Evolutionary conservation across 2,797 vertebrate genomes (phyloP), one percentile per base, ranked within the genome.

Genomic region (Peromyscus eremicus): DNA sequence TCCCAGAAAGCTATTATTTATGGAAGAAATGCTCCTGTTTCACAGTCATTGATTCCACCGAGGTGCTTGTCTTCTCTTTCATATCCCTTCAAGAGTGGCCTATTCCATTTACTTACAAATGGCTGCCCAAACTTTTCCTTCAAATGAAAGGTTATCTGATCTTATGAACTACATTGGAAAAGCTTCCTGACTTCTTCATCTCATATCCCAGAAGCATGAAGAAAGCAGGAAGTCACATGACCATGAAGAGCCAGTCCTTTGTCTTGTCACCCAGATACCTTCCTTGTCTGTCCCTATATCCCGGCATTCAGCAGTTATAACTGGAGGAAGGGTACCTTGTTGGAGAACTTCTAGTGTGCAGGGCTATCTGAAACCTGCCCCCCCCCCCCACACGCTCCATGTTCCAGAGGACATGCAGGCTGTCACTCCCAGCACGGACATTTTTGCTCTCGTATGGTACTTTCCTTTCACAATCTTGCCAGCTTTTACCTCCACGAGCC

Each of bases 1-100:
- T 32, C 25, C 57, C 87, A 43, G 23, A 92, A 90, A 86, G 40
- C 23, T 70, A 70, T 49, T 85, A 64, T 77, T 92, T 91, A 93
- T 32, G 79, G 21, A 93, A 73, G n/a, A 92, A 60, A 32, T 14
- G 83, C 37, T 25, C 68, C 32, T 17, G 27, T 23, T 40, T 92
- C 46, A 87, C 1, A 19, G 1, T 46, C 32, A 95, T 62, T 43
- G 49, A 73, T 29, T 75, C 32, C 25, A 82, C 34, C 7, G 62
- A 34, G 60, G 64, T 12, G 4, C 14, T 16, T 76, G 21, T 68
- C 73, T 57, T 68, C 80, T 66, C 16, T 17, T 37, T 66, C 60
- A 4, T 2, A 52, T 6, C 12, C 66, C 66, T 92, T 71, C 7
- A 52, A 62, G 84, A 66, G 12, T 3, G 71, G 68, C 57, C 66